Evolutionary conservation across 2,888 invertebrate species (phyloP), one percentile per base, ranked within the genome.

Genomic region (Leptopilina drosophilae): DNA sequence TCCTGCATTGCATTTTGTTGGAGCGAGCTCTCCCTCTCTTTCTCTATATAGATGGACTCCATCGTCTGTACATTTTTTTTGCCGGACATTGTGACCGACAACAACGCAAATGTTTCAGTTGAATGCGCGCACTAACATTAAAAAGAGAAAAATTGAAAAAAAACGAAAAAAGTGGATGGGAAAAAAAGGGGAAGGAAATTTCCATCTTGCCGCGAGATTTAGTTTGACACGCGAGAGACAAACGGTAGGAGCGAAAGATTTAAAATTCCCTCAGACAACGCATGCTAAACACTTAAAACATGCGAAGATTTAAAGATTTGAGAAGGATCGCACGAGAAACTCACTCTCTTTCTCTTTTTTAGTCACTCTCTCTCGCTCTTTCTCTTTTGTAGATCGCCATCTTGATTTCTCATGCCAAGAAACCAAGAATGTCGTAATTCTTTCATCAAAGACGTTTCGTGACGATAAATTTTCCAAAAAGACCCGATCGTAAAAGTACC

Each of bases 141-240:
- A 67, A 46, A 67, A 8, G 15, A 69, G 59, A 78, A 26, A 20
- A 49, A 49, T 33, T 33, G 33, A 49, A 49, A 49, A 49, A 49
- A 49, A 49, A 49, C 11, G 7, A 49, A 49, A 49, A 49, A 49
- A 49, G 12, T 49, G 12, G 12, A 46, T 46, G 9, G 7, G 8
- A 49, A 49, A 49, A 12, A 12, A 11, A 49, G 49, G 49, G 12
- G 46, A 15, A 65, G 77, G 15, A 56, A 62, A 64, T 69, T 69
- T 78, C 62, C 69, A 69, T 62, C 69, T 78, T n/a, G 4, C 12
- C 56, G 4, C 12, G 53, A 73, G 78, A 78, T 78, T 78, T 78
- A 78, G 66, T 67, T 49, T 77, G 77, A 67, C 77, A 67, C 66
- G 59, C 77, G 67, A 77, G 65, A 77, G 73, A 73, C 56, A 73